These are phyloP conservation scores for Embidobia sp. DNA, from an alignment of 2,888 invertebrate genomes.

Conservation along the genomic window DNA sequence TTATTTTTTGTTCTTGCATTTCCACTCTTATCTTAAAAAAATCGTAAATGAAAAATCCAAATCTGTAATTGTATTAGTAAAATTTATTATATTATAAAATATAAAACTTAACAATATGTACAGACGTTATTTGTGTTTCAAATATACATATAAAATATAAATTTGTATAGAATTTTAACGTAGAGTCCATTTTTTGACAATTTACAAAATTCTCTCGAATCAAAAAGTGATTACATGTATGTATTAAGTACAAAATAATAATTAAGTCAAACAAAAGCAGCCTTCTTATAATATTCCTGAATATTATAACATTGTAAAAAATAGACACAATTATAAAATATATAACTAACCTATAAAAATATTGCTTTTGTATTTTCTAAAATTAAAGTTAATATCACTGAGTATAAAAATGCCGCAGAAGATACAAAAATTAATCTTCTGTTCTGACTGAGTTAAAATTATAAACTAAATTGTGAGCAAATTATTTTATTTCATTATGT, in stretches of 20 bases:
- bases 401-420: neutral
- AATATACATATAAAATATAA: constrained; percentile 71
- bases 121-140: constrained; percentile 28
- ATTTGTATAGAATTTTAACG: neutral
- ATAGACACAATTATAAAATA: too few relatives aligned
- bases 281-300: too few relatives aligned
- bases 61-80: constrained; percentile 13
- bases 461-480: too few relatives aligned
- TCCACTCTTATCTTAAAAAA: neutral
- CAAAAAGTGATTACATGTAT: too few relatives aligned
- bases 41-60: neutral
- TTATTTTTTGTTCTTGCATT: neutral
- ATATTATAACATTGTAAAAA: too few relatives aligned
- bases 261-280: too few relatives aligned
- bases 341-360: too few relatives aligned
- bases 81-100: constrained; percentile 49
- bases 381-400: constrained; percentile 20
- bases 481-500: too few relatives aligned
- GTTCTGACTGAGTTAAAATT: neutral
- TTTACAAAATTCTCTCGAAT: too few relatives aligned
- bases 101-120: constrained; percentile 55
- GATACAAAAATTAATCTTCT: neutral
- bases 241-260: too few relatives aligned
- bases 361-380: too few relatives aligned
- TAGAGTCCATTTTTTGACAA: neutral